phyloP scores from a whole-genome alignment of 2,113 vertebrate species.

The Clarias magur region DNA sequence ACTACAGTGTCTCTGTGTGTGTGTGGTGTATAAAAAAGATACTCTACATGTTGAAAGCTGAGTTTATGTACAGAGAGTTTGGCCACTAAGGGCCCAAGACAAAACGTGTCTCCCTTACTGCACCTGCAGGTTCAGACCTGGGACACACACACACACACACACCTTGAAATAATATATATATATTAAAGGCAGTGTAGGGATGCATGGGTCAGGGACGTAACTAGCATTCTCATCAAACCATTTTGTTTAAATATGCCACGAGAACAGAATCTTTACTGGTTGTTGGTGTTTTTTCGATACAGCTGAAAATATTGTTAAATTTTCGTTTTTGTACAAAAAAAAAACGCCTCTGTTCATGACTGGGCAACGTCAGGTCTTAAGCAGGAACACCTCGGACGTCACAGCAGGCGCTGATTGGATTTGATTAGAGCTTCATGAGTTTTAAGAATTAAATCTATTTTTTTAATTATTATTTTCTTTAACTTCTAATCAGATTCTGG shows the following conservation, averaged over 20 bases:
- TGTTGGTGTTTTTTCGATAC: not conserved
- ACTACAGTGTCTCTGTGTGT: slow-evolving; percentile 52
- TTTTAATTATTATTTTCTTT: not conserved
- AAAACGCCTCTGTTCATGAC: not conserved
- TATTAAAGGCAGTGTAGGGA: not conserved
- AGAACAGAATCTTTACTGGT: not conserved
- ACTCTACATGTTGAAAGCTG: slow-evolving; percentile 66
- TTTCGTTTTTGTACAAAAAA: too few species aligned
- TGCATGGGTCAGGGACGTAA: not conserved
- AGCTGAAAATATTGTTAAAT: not conserved
- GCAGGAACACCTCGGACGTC: not conserved
- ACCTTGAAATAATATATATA: not conserved
- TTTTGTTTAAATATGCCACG: not conserved
- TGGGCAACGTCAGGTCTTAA: not conserved
- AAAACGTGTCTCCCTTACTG: not conserved
- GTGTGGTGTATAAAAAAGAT: slow-evolving; percentile 54
- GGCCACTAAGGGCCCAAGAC: slow-evolving; percentile 52
- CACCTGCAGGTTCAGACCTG: not conserved
- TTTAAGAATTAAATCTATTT: not conserved
- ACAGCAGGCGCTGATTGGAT: not conserved
- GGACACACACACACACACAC: not conserved
- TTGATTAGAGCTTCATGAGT: not conserved
- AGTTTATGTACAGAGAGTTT: slow-evolving; percentile 59
- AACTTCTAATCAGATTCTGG: not conserved
- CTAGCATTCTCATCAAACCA: not conserved